Base-by-base conservation (phyloP, 2,888 invertebrate genomes). In the Caenorhabditis wallacei region DNA sequence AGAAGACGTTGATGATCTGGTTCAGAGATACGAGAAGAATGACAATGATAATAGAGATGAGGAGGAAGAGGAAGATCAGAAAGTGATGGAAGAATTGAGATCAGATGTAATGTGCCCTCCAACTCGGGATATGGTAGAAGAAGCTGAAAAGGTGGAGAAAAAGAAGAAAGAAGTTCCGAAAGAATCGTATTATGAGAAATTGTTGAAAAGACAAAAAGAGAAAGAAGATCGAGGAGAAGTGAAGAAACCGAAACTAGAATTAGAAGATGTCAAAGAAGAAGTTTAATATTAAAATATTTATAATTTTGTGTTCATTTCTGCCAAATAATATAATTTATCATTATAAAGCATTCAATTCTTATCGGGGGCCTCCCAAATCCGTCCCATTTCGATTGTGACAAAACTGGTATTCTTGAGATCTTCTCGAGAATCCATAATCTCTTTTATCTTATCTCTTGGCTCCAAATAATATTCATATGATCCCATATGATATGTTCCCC, bases 401-500 rank as follows among this genome's bases (percentile, higher is more conserved):
- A 85, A 85, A 37, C 43, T 74, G 1, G 83, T 76, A 51, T 76
- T 22, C 18, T 79, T 80, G 57, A 79, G 51, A 37, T 80, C 84
- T 24, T 59, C 56, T 1, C 80, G 72, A 46, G 70, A 61, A 30
- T 82, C 71, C 74, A 87, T 85, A 8, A 84, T 75, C 66, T 90
- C 85, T 40, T 79, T 68, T 2, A 90, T 72, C 35, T 84, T 83
- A 40, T 76, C 64, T 24, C 84, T 66, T 11, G 90, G 90, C 66
- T 90, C 90, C 70, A 90, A 54, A 57, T 88, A 90, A 43, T 79
- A 64, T 86, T 91, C 91, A 71, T 86, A 85, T 0, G 89, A 89
- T 22, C 90, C 90, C 87, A 93, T 90, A 59, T 88, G 86, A 87
- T 93, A 94, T 2, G 94, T 94, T 53, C 94, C 94, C 94, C 94